phyloP scores from a whole-genome alignment of 2,888 invertebrate species.

The Cephalotes varians region DNA sequence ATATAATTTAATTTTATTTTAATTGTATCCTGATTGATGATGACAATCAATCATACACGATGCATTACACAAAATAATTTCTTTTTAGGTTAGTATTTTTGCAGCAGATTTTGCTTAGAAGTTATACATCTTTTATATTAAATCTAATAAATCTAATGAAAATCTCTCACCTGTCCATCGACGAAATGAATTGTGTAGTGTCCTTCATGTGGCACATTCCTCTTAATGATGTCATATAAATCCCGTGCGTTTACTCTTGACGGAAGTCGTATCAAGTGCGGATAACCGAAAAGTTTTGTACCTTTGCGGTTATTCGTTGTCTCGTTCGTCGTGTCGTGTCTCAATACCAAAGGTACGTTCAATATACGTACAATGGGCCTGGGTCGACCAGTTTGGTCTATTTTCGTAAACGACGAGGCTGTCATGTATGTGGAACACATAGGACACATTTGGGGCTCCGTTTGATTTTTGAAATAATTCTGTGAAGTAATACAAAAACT shows the following conservation, averaged over 20 bases:
- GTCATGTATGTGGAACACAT: slow-evolving; percentile 79
- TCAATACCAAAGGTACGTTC: slow-evolving; percentile 87
- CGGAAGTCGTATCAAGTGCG: slow-evolving; percentile 87
- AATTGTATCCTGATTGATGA: neutral
- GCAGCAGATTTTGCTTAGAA: too few species aligned
- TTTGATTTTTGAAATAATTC: slow-evolving; percentile 83
- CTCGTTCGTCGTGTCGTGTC: slow-evolving; percentile 86
- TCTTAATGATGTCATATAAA: slow-evolving; percentile 86
- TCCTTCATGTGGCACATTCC: slow-evolving; percentile 86
- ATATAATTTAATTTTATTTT: neutral
- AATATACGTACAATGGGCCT: slow-evolving; percentile 85
- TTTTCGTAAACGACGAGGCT: slow-evolving; percentile 81
- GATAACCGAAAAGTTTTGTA: slow-evolving; percentile 87
- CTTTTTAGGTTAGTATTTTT: neutral
- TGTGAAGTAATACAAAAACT: slow-evolving; percentile 79
- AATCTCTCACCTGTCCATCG: slow-evolving; percentile 87
- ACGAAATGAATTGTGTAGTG: slow-evolving; percentile 87
- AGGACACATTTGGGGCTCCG: slow-evolving; percentile 79
- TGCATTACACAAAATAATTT: neutral
- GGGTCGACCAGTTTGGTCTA: slow-evolving; percentile 82
- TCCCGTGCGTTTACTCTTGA: slow-evolving; percentile 86
- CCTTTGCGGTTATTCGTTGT: slow-evolving; percentile 85
- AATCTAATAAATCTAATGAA: too few species aligned
- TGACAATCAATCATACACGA: neutral
- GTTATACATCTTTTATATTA: neutral